Evolutionary conservation across 2,113 vertebrate genomes (phyloP), one percentile per base, ranked within the genome.

Genomic region (Triplophysa dalaica): DNA sequence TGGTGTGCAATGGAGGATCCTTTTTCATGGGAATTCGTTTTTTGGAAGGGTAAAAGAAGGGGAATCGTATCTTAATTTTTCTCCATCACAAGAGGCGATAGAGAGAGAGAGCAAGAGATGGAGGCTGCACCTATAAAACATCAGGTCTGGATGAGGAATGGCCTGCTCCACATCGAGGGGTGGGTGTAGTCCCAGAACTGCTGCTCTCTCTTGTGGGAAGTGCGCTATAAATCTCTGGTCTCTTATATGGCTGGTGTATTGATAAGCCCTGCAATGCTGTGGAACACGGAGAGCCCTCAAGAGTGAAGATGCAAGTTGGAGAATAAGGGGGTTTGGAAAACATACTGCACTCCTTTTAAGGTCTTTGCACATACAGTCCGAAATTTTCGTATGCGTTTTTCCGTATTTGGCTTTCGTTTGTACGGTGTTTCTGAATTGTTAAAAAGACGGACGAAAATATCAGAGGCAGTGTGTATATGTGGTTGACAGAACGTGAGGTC

Each of bases 161-260:
- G 81, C 74, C 83, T 80, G 26, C 66, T 50, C 63, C 62, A 21
- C 60, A 29, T 8, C 8, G 61, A 78, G 66, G 29, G 76, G 76
- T 70, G 77, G 26, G 67, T 67, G 70, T 16, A 60, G 75, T 41
- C 24, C 64, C 48, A 38, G 81, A 64, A 62, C 79, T 73, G 81
- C 70, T 74, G 73, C 70, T 75, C 45, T 81, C 81, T 83, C 81
- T 81, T 58, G 73, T 70, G 83, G 77, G 38, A 83, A 82, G 70
- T 78, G 79, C 52, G 19, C 84, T 52, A 88, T 86, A 86, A 87
- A 87, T 88, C 85, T 86, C 84, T 62, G 29, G 64, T 80, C 80
- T 87, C 84, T 85, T 84, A 85, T 86, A 81, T 79, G 63, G 45
- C 66, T 75, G 79, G 60, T 82, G 75, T 85, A 87, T 82, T 82